phyloP scores from a whole-genome alignment of 2,113 vertebrate species.

The Halcyon malimbica region DNA sequence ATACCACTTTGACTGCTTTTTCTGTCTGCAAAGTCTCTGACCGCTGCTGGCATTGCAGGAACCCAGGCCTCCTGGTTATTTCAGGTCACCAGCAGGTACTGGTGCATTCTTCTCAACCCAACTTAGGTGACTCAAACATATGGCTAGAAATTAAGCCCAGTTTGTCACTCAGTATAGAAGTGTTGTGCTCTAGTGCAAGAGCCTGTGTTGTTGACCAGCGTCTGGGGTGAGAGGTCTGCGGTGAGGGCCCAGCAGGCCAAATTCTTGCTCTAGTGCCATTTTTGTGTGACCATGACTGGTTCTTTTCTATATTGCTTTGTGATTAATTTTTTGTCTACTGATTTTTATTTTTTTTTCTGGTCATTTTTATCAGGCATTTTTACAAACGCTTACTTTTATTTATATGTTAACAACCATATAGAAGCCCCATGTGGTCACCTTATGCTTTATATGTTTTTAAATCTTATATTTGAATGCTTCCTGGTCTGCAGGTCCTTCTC shows the following conservation, averaged over 20 bases:
- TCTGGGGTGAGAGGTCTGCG: background rate
- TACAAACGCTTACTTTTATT: background rate
- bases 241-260: background rate
- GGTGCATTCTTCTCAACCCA: background rate
- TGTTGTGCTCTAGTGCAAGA: background rate
- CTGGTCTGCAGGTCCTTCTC: background rate
- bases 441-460: background rate
- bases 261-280: background rate
- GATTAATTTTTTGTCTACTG: background rate
- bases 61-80: background rate
- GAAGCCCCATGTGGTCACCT: background rate
- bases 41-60: background rate
- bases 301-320: background rate
- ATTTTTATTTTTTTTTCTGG: background rate
- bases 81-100: background rate
- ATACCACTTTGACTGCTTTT: background rate
- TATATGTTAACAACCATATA: background rate
- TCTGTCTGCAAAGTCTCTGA: background rate
- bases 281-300: background rate
- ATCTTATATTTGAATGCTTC: background rate
- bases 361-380: background rate
- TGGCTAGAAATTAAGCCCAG: background rate
- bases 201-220: background rate
- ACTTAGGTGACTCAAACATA: background rate
- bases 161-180: background rate